phyloP scores from a whole-genome alignment of 1,140 invertebrate species.

The Euwallacea fornicatus region DNA sequence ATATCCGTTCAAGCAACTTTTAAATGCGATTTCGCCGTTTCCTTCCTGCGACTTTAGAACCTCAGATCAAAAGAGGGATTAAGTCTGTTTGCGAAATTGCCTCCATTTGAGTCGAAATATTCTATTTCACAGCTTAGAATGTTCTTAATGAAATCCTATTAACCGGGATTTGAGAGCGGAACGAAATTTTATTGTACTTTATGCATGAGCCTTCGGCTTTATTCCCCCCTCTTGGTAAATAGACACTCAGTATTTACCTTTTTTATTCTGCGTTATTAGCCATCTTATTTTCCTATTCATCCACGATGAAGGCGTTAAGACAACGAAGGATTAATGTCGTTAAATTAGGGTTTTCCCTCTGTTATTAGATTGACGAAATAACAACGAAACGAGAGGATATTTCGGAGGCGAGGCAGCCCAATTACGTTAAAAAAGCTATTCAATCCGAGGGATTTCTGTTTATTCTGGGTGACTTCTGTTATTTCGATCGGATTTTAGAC shows the following conservation, averaged over 20 bases:
- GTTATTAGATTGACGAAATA: background rate
- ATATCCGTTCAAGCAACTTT: slow-evolving; percentile 20
- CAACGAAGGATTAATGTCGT: too few relatives aligned
- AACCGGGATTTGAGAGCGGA: slow-evolving; percentile 11
- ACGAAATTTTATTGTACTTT: slow-evolving; percentile 21
- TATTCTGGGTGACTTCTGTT: background rate
- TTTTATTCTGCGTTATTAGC: background rate
- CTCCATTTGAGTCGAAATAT: slow-evolving; percentile 28
- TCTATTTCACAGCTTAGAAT: slow-evolving; percentile 30
- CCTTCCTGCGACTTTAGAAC: slow-evolving; percentile 8
- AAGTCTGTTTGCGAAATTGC: slow-evolving; percentile 28
- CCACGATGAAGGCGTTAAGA: background rate
- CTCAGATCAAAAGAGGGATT: slow-evolving; percentile 19
- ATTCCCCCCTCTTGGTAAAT: background rate
- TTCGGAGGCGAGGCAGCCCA: background rate
- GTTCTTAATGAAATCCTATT: slow-evolving; percentile 28
- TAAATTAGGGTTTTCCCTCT: background rate
- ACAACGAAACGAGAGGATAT: background rate
- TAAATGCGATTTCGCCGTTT: slow-evolving; percentile 15
- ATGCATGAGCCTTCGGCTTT: slow-evolving; percentile 1
- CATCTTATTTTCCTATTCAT: too few relatives aligned
- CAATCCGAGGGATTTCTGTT: slow-evolving; percentile 7
- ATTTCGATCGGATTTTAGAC: slow-evolving; percentile 10
- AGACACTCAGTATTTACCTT: background rate
- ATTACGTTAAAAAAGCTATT: slow-evolving; percentile 6